These are phyloP conservation scores for Aproaerema taeniolella DNA, from an alignment of 2,888 invertebrate genomes.

Conservation along the genomic window DNA sequence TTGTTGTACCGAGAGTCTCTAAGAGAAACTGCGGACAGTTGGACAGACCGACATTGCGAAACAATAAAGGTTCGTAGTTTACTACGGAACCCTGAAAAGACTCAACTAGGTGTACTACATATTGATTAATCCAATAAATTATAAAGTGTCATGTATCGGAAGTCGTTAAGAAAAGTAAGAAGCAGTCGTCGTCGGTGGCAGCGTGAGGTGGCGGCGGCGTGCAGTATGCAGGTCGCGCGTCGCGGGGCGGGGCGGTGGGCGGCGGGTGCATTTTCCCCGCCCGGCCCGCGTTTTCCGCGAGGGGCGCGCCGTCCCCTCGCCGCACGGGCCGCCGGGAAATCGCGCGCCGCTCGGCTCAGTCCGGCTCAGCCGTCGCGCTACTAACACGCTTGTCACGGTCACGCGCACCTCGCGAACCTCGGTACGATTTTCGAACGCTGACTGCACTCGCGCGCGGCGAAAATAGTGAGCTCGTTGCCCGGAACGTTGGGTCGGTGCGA, in stretches of 20 bases:
- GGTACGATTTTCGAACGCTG: constrained; percentile 32
- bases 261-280: constrained; percentile 64
- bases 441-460: constrained; percentile 53
- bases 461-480: constrained; percentile 72
- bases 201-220: constrained; percentile 24
- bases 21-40: too few relatives aligned
- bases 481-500: constrained; percentile 47
- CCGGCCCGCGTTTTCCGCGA: constrained; percentile 69
- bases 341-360: constrained; percentile 66
- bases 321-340: constrained; percentile 67
- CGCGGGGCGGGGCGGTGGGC: constrained; percentile 41
- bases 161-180: background rate
- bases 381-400: constrained; percentile 51
- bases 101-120: too few relatives aligned
- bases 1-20: too few relatives aligned
- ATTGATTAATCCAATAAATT: background rate
- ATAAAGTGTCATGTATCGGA: background rate
- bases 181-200: too few relatives aligned
- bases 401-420: constrained; percentile 51
- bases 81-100: too few relatives aligned
- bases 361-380: constrained; percentile 67
- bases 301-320: constrained; percentile 66
- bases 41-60: too few relatives aligned
- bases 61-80: too few relatives aligned
- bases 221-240: constrained; percentile 15